Conservation (phyloP, 2,797 vertebrate species). For the Lepidocolaptes lacrymiger region DNA sequence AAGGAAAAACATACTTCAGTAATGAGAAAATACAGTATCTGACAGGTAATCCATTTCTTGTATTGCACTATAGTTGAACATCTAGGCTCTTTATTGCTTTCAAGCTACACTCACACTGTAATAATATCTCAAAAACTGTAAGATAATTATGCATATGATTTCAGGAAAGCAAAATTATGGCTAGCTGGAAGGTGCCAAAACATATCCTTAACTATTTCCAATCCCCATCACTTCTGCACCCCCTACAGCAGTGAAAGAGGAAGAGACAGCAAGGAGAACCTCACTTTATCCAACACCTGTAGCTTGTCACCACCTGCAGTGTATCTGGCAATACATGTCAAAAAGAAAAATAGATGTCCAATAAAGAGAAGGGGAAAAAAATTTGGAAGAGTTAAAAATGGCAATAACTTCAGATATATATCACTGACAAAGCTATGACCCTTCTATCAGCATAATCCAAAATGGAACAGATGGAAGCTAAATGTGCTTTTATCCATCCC, state of each 20-base stretch:
- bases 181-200: neutral
- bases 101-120: neutral
- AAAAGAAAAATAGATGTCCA: neutral
- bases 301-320: neutral
- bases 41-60: neutral
- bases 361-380: neutral
- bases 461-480: neutral
- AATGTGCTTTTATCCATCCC: neutral
- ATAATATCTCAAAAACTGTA: neutral
- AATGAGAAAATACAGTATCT: neutral
- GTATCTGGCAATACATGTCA: neutral
- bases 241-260: neutral
- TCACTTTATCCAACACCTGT: neutral
- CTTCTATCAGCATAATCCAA: neutral
- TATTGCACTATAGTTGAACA: neutral
- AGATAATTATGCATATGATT: neutral
- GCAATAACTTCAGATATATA: neutral
- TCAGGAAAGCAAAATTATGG: neutral
- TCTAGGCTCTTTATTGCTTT: neutral
- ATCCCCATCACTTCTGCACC: neutral
- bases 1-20: neutral
- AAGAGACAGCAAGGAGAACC: neutral
- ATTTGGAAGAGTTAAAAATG: neutral
- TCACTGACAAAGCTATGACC: conserved; percentile 1
- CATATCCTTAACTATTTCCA: neutral